These are phyloP conservation scores for Embiotoca jacksoni DNA, from an alignment of 2,113 vertebrate species.

Conservation along the genomic window DNA sequence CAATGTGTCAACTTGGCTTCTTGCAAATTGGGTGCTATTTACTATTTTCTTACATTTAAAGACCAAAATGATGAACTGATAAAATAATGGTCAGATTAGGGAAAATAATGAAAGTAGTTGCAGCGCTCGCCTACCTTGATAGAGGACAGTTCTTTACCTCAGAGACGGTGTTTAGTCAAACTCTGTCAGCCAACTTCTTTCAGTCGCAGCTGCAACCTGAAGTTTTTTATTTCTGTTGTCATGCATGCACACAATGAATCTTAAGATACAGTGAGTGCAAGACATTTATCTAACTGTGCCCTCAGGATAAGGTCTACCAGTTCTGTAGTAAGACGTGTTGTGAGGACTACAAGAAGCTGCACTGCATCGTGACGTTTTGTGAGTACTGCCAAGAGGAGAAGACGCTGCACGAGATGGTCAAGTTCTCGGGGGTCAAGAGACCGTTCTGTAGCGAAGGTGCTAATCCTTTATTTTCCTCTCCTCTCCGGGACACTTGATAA, in stretches of 20 bases:
- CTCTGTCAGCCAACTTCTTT: too few species aligned
- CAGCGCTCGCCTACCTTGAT: too few species aligned
- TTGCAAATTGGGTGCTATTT: too few species aligned
- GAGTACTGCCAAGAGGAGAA: slow-evolving; percentile 99
- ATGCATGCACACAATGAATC: not conserved
- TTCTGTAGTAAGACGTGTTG: slow-evolving; percentile 97
- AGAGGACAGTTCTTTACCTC: too few species aligned
- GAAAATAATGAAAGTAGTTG: too few species aligned
- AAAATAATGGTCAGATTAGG: too few species aligned
- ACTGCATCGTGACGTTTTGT: slow-evolving; percentile 97
- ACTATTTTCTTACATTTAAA: too few species aligned
- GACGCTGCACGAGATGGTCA: slow-evolving; percentile 95
- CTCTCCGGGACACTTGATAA: not conserved
- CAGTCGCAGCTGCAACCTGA: too few species aligned
- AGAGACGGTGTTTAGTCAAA: too few species aligned
- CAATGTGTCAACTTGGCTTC: too few species aligned
- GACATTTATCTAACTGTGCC: slow-evolving; percentile 13
- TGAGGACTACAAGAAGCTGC: slow-evolving; percentile 98
- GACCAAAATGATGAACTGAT: not conserved
- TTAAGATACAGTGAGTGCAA: not conserved
- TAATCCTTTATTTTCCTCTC: not conserved
- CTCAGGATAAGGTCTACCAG: slow-evolving; percentile 96
- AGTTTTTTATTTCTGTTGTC: too few species aligned
- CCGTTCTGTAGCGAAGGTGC: slow-evolving; percentile 99
- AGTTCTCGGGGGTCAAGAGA: slow-evolving; percentile 97